Base-by-base conservation (phyloP, 2,888 invertebrate species). In the Peribatodes rhomboidaria region DNA sequence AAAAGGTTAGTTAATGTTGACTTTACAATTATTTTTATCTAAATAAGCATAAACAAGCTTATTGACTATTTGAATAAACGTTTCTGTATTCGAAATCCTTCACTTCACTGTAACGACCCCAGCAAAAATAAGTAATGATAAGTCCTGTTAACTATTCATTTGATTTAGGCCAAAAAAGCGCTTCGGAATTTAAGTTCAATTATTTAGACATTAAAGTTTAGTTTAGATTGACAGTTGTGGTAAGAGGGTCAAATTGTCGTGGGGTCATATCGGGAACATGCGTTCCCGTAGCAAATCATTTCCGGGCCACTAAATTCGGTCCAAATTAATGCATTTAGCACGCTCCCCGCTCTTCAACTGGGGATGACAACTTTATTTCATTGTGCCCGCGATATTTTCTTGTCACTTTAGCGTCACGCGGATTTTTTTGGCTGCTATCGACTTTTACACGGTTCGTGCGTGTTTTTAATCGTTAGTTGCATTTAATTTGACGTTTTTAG, bases 311-410 rank as follows among this genome's bases (percentile, higher is more conserved):
- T 93, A 92, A 92, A 88, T 91, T 81, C 92, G 92, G 92, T 91
- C 90, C 86, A 92, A 93, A 93, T 92, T 93, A 92, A 92, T 92
- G 92, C 91, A 91, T 93, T 93, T 92, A 92, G 88, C 92, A 92
- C 92, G 92, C 92, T 92, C 90, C 87, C 88, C 76, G 82, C 86
- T 80, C 83, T 83, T 84, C 81, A 77, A 81, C 88, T 93, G 92
- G 87, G 87, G 91, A 92, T 92, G 92, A 92, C 92, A 93, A 92
- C 92, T 93, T 90, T 87, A 92, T 92, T 92, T 90, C 89, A 90
- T 92, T 93, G 90, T 92, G 82, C 61, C 84, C 79, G 81, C 82
- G 83, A 92, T 91, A 91, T 89, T 90, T 90, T 91, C 90, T 89
- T 90, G 92, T 92, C 92, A 89, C 87, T 90, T 90, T 85, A 80